Percentiles rank a stretch among this genome's conserved stretches.
phyloP scores from a whole-genome alignment of 2,113 vertebrate genomes.

The Anguilla japonica region DNA sequence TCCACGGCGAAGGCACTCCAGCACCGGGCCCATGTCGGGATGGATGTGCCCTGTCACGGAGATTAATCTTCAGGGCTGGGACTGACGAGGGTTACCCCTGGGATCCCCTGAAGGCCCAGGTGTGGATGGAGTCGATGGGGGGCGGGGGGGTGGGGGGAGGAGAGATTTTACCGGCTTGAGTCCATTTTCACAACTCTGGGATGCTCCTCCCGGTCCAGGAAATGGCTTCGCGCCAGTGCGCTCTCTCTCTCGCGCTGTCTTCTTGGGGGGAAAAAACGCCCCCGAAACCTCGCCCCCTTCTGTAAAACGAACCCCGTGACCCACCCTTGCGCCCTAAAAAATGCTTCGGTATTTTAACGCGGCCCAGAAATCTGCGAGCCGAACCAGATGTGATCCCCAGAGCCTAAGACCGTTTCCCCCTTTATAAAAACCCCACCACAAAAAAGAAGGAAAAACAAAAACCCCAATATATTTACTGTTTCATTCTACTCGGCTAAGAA shows the following conservation, averaged over 20 bases:
- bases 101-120: slow-evolving; percentile 10
- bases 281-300: neutral
- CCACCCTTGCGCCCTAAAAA: neutral
- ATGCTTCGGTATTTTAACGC: slow-evolving; percentile 33
- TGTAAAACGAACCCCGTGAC: neutral
- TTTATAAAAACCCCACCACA: slow-evolving; percentile 32
- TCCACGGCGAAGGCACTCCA: slow-evolving; percentile 19
- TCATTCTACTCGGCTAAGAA: slow-evolving; percentile 10
- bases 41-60: slow-evolving; percentile 7
- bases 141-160: too few species aligned
- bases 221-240: neutral
- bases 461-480: slow-evolving; percentile 40
- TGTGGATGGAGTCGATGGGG: neutral
- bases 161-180: neutral
- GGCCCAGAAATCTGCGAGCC: slow-evolving; percentile 25
- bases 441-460: slow-evolving; percentile 2
- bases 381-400: slow-evolving; percentile 41
- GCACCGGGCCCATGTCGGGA: neutral
- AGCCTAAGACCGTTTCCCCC: slow-evolving; percentile 28
- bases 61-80: slow-evolving; percentile 17
- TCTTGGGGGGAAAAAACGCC: neutral
- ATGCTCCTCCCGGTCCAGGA: neutral
- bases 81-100: neutral
- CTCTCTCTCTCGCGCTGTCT: neutral
- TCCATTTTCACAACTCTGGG: neutral